phyloP scores from a whole-genome alignment of 2,113 vertebrate species.

The Anthoscopus minutus region DNA sequence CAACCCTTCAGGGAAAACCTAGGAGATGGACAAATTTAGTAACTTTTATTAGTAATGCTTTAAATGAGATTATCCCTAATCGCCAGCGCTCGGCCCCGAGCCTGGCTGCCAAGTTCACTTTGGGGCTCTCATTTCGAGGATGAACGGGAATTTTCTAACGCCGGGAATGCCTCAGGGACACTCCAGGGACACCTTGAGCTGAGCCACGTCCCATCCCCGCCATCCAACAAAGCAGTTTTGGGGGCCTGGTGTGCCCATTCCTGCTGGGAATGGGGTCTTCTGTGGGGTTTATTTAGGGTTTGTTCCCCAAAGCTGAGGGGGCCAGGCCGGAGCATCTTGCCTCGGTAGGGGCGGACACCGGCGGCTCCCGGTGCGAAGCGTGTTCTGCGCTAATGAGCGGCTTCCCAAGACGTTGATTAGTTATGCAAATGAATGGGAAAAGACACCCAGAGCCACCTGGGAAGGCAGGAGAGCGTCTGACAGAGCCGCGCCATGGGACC shows the following conservation, averaged over 20 bases:
- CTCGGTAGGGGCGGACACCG: not conserved
- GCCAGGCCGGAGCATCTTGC: not conserved
- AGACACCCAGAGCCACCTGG: not conserved
- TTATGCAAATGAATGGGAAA: not conserved
- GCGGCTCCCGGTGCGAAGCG: not conserved
- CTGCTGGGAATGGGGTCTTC: not conserved
- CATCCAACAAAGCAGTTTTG: rapidly evolving
- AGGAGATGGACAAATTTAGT: not conserved
- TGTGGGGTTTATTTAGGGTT: not conserved
- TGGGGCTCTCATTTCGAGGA: not conserved
- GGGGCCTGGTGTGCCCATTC: rapidly evolving
- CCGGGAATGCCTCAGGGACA: not conserved
- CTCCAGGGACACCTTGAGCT: not conserved
- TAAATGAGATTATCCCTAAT: not conserved
- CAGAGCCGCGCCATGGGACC: rapidly evolving
- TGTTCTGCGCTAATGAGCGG: not conserved
- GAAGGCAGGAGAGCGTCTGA: not conserved
- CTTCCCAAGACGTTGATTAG: not conserved
- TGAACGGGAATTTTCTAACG: rapidly evolving
- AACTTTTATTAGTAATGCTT: not conserved
- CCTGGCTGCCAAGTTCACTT: not conserved
- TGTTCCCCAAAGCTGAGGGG: not conserved
- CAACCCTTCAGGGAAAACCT: not conserved
- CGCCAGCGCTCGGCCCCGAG: not conserved
- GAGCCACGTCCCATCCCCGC: rapidly evolving